Evolutionary conservation across 2,797 vertebrate genomes (phyloP).

Genomic region (Bufotes viridis): DNA sequence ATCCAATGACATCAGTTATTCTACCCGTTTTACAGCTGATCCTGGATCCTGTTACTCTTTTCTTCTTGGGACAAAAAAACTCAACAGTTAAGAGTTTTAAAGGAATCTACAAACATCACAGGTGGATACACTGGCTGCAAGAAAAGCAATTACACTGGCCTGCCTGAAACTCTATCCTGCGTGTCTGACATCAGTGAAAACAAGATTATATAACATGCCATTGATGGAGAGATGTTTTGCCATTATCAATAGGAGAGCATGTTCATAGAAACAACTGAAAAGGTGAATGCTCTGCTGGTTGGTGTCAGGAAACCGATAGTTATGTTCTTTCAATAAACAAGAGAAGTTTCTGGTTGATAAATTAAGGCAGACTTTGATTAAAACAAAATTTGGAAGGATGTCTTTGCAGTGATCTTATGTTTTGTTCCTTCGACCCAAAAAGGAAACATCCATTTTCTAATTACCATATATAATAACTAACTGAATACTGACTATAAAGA

Average conservation of each 20-base stretch:
- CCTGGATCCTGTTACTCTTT: slow-evolving; percentile 21
- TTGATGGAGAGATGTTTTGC: slow-evolving; percentile 22
- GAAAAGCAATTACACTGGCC: slow-evolving; percentile 21
- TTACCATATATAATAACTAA: background rate
- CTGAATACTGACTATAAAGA: background rate
- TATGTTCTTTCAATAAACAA: slow-evolving; percentile 16
- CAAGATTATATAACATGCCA: slow-evolving; percentile 35
- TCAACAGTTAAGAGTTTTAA: slow-evolving; percentile 14
- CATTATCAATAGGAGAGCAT: slow-evolving; percentile 14
- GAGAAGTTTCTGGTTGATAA: slow-evolving; percentile 11
- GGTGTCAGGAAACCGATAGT: slow-evolving; percentile 2
- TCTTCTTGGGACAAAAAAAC: background rate
- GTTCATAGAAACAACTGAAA: slow-evolving; percentile 3
- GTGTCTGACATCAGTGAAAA: slow-evolving; percentile 33
- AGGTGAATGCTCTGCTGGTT: slow-evolving; percentile 5
- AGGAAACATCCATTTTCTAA: background rate
- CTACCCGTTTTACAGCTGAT: slow-evolving; percentile 20
- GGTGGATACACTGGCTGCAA: slow-evolving; percentile 30
- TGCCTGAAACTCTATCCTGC: slow-evolving; percentile 31
- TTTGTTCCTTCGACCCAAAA: background rate
- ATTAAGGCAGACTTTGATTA: background rate
- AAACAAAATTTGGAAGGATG: background rate
- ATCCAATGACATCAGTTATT: slow-evolving; percentile 7
- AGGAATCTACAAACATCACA: background rate
- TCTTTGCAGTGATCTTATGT: no score